Base-by-base conservation (phyloP, 1,140 invertebrate genomes). In the Asobara japonica region DNA sequence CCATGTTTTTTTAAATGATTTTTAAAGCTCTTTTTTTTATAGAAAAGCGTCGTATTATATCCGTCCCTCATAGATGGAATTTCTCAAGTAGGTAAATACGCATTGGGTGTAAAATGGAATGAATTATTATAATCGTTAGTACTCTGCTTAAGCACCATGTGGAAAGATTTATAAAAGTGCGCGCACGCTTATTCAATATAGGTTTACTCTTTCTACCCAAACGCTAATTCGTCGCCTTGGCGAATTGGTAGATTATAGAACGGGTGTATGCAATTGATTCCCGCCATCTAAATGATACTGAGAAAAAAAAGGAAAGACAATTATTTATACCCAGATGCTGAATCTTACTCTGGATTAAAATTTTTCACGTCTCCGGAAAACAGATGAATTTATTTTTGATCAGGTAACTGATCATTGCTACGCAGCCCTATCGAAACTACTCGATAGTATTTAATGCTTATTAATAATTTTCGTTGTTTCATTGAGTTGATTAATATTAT, bases 171-270 rank as follows among this genome's bases (percentile, higher is more conserved):
- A 62, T 45, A 64, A 62, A 74, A 67, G 80, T 84, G 84, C 84
- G 84, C 81, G 81, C 83, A 86, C 82, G 84, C 84, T 85, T 83
- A 85, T 84, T 79, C 80, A 80, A 83, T 85, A 83, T 77, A 82
- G 82, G 41, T 74, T 56, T 80, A 82, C 78, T 78, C 79, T 84
- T 83, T 86, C 78, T 84, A 82, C 79, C 80, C 80, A 79, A n/a
- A n/a, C 75, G 73, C 77, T 78, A 77, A 66, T 74, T 80, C 77
- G 69, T 70, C 48, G 73, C 75, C 73, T 72, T 10, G 51, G 51
- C 51, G 51, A n/a, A 69, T 77, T 77, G 72, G 68, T 76, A 78
- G 77, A 75, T 38, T 33, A 30, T 13, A 16, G 27, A 36, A 29
- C 13, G 71, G 41, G 71, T 61, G 73, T 72, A 75, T 61, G 72